Conservation (phyloP, 2,113 vertebrate species). For the Morphnarchus princeps region DNA sequence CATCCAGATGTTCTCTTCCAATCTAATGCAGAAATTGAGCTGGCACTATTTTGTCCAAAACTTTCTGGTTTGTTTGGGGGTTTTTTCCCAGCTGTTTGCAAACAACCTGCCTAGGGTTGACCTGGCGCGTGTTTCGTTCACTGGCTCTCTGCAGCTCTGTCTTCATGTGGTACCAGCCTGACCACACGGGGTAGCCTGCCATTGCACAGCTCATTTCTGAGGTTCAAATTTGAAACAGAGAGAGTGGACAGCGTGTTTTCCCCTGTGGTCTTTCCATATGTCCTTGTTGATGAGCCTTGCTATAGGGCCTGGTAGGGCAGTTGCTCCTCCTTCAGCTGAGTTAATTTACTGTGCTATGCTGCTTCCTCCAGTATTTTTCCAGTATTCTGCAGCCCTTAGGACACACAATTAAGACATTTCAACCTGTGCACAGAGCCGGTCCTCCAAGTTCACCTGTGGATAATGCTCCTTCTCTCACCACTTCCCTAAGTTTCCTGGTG, state of each 20-base stretch:
- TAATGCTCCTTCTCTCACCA: background rate
- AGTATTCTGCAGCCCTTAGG: background rate
- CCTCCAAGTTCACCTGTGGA: background rate
- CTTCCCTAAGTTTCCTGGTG: background rate
- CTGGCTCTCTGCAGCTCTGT: background rate
- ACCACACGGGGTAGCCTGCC: fast-evolving
- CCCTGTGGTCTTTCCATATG: background rate
- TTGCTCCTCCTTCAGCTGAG: background rate
- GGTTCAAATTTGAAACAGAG: background rate
- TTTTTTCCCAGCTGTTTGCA: background rate
- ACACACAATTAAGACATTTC: background rate
- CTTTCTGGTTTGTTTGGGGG: background rate
- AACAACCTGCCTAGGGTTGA: background rate
- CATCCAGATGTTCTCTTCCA: background rate
- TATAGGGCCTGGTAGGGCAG: background rate
- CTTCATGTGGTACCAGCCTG: background rate
- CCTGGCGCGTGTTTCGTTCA: background rate
- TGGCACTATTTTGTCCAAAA: background rate
- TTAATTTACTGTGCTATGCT: background rate
- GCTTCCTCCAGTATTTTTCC: background rate
- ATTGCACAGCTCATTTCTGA: background rate
- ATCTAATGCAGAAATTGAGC: background rate
- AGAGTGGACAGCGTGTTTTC: background rate
- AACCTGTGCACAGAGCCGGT: background rate
- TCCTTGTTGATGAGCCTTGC: background rate